Conservation (phyloP, 2,888 invertebrate genomes). For the Cistogaster globosa region DNA sequence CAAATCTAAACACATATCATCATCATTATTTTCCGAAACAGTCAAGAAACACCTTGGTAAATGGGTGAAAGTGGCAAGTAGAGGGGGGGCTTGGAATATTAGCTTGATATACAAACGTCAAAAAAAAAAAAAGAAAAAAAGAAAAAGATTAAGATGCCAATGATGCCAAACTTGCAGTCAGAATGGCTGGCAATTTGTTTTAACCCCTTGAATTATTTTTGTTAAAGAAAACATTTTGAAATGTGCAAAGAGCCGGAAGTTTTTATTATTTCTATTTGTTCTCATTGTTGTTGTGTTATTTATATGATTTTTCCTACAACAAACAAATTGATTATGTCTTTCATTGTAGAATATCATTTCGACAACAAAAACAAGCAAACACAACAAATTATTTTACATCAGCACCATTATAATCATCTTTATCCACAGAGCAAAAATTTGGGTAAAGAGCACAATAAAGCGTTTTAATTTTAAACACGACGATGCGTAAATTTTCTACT, state of each 20-base stretch:
- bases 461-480: conserved; percentile 60
- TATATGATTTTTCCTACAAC: conserved; percentile 51
- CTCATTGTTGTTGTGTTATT: conserved; percentile 44
- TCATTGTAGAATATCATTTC: conserved; percentile 28
- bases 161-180: conserved; percentile 49
- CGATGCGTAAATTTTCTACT: conserved; percentile 44
- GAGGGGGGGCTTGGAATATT: neutral
- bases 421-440: conserved; percentile 32
- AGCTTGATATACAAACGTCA: conserved; percentile 58
- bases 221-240: conserved; percentile 53
- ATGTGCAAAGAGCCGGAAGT: conserved; percentile 52
- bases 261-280: conserved; percentile 46
- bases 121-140: too few relatives aligned
- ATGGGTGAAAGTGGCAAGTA: neutral
- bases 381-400: conserved; percentile 10
- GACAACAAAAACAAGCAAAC: conserved; percentile 19
- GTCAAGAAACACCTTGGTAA: neutral
- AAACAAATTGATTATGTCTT: conserved; percentile 70
- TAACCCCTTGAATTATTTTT: conserved; percentile 64
- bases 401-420: neutral
- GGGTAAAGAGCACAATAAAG: conserved; percentile 51
- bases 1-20: conserved; percentile 45
- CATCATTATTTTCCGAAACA: conserved; percentile 31
- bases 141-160: conserved; percentile 70
- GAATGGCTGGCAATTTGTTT: conserved; percentile 41